A percentile compares a stretch with the other conserved stretches of the same genome.
These are phyloP conservation scores for Heliconius ismenius DNA, from an alignment of 2,888 invertebrate species.

Conservation along the genomic window DNA sequence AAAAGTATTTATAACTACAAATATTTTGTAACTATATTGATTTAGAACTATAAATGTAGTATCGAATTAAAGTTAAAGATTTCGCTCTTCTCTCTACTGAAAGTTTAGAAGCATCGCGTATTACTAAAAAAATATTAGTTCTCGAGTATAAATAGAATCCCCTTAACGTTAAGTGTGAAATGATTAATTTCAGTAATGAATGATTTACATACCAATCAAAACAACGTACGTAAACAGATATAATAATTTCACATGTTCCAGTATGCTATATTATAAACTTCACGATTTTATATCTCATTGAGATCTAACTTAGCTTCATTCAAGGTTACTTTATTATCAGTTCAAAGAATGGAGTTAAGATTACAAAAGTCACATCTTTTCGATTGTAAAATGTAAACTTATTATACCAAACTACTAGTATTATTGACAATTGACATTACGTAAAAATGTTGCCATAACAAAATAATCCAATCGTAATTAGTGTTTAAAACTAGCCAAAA, in stretches of 20 bases:
- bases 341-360: constrained; percentile 2
- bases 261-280: constrained; percentile 2
- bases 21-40: neutral
- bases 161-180: neutral
- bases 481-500: no score
- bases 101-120: neutral
- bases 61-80: neutral
- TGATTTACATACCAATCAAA: constrained; percentile 13
- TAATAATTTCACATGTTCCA: neutral
- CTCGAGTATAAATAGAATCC: neutral
- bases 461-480: neutral
- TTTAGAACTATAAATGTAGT: neutral
- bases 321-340: constrained; percentile 16
- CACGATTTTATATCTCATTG: neutral
- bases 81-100: no score
- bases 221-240: neutral
- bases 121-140: neutral
- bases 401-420: neutral
- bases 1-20: neutral
- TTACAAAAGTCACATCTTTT: constrained; percentile 9
- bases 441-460: neutral
- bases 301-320: neutral
- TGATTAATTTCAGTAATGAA: neutral
- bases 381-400: neutral
- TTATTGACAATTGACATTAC: neutral